Evolutionary conservation across 2,888 invertebrate species (phyloP).

Genomic region (Imbricaverruca yamaguchii): DNA sequence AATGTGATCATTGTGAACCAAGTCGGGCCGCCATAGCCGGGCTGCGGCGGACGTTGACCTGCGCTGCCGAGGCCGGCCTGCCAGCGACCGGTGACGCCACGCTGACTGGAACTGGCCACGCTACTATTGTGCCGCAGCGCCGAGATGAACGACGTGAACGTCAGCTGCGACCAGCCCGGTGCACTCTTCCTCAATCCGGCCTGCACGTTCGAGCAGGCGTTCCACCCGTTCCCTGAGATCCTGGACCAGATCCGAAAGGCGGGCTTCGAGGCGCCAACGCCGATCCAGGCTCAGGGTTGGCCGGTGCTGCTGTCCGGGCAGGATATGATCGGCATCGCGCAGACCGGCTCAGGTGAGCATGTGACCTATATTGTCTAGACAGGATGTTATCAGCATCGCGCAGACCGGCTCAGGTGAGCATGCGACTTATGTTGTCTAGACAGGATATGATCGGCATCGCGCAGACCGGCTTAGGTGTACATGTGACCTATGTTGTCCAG

Average conservation of each 20-base stretch:
- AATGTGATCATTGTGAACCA: too few species aligned
- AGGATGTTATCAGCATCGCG: slow-evolving; percentile 92
- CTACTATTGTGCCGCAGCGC: not conserved
- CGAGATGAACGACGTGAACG: not conserved
- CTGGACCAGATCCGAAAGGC: slow-evolving; percentile 70
- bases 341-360: slow-evolving; percentile 70
- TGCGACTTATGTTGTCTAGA: slow-evolving; percentile 40
- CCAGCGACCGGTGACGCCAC: too few species aligned
- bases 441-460: slow-evolving; percentile 94
- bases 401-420: slow-evolving; percentile 73
- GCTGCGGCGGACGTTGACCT: too few species aligned
- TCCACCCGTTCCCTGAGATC: slow-evolving; percentile 72
- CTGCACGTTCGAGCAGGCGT: slow-evolving; percentile 72
- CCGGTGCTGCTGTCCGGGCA: slow-evolving; percentile 81
- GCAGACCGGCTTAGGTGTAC: slow-evolving; percentile 73
- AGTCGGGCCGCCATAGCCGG: too few species aligned
- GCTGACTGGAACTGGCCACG: too few species aligned
- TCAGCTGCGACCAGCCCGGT: not conserved
- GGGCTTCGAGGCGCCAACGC: slow-evolving; percentile 72
- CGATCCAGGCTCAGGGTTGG: slow-evolving; percentile 92
- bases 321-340: slow-evolving; percentile 94
- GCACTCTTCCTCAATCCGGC: slow-evolving; percentile 63
- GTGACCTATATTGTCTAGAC: slow-evolving; percentile 35
- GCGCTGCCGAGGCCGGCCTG: too few species aligned
- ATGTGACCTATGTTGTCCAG: slow-evolving; percentile 1